phyloP scores from a whole-genome alignment of 2,797 vertebrate genomes.

The Syndactyla subalaris region DNA sequence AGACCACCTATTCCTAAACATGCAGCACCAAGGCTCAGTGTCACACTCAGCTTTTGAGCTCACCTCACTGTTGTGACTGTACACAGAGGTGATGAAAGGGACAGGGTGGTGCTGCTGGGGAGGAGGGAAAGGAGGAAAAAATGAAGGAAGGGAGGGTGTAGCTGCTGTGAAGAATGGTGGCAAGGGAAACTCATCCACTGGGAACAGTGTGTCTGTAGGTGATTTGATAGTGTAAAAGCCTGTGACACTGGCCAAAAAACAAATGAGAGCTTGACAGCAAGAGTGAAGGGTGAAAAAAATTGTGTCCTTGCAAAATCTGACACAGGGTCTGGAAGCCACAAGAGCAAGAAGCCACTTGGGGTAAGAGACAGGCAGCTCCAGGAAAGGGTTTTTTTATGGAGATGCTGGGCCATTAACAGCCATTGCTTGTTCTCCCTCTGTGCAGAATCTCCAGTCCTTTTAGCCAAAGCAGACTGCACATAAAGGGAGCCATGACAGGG shows the following conservation, averaged over 20 bases:
- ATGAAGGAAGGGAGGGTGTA: background rate
- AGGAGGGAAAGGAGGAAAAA: background rate
- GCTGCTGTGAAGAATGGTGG: background rate
- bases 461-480: background rate
- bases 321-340: background rate
- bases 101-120: background rate
- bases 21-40: accelerated
- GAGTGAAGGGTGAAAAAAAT: background rate
- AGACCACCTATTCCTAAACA: background rate
- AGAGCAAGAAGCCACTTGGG: background rate
- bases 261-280: background rate
- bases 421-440: background rate
- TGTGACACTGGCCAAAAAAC: background rate
- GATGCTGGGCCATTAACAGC: background rate
- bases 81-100: background rate
- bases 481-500: background rate
- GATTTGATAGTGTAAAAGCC: background rate
- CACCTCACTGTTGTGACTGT: accelerated
- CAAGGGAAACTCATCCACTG: background rate
- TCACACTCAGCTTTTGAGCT: background rate
- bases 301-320: background rate
- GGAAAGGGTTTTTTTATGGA: background rate
- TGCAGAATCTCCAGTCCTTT: background rate
- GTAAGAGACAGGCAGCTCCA: background rate
- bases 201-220: background rate